Conservation (phyloP, 1,140 invertebrate species). For the Drosophila santomea region DNA sequence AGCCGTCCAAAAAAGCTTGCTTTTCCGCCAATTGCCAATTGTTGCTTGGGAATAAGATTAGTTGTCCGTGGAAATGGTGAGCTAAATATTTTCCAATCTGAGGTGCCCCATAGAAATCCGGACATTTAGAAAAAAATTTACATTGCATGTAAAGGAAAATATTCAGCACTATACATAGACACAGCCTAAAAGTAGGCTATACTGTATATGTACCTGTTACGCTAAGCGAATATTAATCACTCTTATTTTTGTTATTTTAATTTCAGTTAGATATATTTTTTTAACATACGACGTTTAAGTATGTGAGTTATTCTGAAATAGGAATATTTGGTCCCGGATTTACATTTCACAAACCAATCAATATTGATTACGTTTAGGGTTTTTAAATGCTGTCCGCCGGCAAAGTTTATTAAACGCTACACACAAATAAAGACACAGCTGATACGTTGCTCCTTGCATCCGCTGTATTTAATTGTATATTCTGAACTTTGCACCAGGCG, state of each 20-base stretch:
- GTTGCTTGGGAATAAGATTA: slow-evolving; percentile 6
- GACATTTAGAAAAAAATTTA: not conserved
- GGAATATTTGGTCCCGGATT: not conserved
- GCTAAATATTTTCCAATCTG: too few species aligned
- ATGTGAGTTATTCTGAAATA: too few species aligned
- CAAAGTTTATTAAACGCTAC: not conserved
- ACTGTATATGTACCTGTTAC: not conserved
- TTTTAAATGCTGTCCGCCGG: not conserved
- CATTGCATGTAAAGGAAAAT: not conserved
- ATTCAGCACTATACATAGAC: not conserved
- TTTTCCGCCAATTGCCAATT: slow-evolving; percentile 43
- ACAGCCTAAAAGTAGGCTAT: slow-evolving; percentile 21
- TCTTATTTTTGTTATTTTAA: not conserved
- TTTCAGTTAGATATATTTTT: not conserved
- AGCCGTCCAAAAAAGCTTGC: slow-evolving; percentile 38
- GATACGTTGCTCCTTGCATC: not conserved
- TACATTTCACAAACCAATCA: not conserved
- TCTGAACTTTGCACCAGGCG: slow-evolving; percentile 37
- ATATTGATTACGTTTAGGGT: not conserved
- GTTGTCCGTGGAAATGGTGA: not conserved
- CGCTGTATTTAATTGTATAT: not conserved
- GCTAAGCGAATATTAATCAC: not conserved
- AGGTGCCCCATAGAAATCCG: too few species aligned
- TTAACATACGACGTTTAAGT: too few species aligned
- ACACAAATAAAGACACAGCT: not conserved